Base-by-base conservation (phyloP, 2,888 invertebrate genomes). In the Bombylius discolor region DNA sequence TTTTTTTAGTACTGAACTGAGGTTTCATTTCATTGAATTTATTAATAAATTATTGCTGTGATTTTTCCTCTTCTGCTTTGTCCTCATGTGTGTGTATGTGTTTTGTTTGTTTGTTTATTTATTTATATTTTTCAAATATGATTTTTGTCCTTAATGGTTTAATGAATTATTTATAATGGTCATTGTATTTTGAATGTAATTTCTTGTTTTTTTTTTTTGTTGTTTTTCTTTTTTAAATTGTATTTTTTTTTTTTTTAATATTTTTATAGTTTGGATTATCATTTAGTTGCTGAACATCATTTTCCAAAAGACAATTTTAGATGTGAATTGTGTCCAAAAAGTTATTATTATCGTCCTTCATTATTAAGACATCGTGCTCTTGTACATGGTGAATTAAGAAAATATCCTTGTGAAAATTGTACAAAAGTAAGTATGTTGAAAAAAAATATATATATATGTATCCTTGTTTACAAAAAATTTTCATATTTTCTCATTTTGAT, bases 351-450 rank as follows among this genome's bases (percentile, higher is more conserved):
- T 79, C 82, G 89, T 50, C 85, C 88, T 0, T 79, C 89, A 60
- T 77, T 93, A 54, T 81, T 89, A 59, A 82, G 89, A 52, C 95
- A 95, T 73, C 84, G 89, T 56, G 86, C 89, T 4, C 77, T 87
- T 51, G 81, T 82, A 47, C 90, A 91, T 73, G 87, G 89, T 34
- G 86, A 88, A 70, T 81, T 85, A 58, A 81, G 89, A 64, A 88
- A 89, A 69, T 95, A 92, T 74, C 86, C 89, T 61, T 96, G 96
- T 76, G 95, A 96, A 72, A 93, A 94, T 71, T 92, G 91, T 70
- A 81, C 86, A 62, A 89, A 88, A 83, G 87, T 88, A 76, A 76
- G 78, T 69, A 48, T 49, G 31, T 23, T 42, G 36, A 8, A 8
- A 44, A 44, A 44, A 39, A 39, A 7, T 9, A 39, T n/a, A n/a